A percentile compares a stretch with the other conserved stretches of the same genome.
These are phyloP conservation scores for Pomatorhinus ruficollis DNA, from an alignment of 2,113 vertebrate genomes.

Conservation along the genomic window DNA sequence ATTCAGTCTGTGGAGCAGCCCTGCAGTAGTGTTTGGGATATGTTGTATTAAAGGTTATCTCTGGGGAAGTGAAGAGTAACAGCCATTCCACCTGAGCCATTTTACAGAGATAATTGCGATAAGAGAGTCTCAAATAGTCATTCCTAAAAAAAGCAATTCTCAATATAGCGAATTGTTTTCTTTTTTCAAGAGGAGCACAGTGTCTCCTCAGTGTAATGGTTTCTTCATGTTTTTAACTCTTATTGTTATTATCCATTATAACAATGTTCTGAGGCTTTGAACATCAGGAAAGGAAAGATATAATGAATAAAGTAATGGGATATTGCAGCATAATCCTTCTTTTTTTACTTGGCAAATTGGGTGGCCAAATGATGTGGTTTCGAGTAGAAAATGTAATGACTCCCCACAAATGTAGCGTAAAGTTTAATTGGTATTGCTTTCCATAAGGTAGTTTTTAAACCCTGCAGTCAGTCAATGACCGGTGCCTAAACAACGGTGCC, in stretches of 20 bases:
- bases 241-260: constrained; percentile 59
- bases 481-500: fast-evolving
- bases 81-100: not conserved
- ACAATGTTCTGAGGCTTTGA: constrained; percentile 31
- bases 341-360: constrained; percentile 46
- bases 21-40: not conserved
- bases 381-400: constrained; percentile 35
- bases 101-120: constrained; percentile 27
- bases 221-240: constrained; percentile 58
- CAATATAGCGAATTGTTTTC: constrained; percentile 22
- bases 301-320: constrained; percentile 28
- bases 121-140: constrained; percentile 17
- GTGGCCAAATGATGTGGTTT: constrained; percentile 60
- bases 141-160: constrained; percentile 59
- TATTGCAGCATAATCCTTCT: constrained; percentile 22
- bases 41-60: constrained; percentile 20
- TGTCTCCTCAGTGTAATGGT: constrained; percentile 19
- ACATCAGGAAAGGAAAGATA: constrained; percentile 9
- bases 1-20: not conserved
- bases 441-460: not conserved
- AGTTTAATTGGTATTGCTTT: constrained; percentile 38
- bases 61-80: constrained; percentile 29
- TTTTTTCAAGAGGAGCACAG: not conserved
- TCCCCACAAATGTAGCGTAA: constrained; percentile 38
- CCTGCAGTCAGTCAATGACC: not conserved